Base-by-base conservation (phyloP, 2,888 invertebrate genomes). In the Drosophila aldrichi region DNA sequence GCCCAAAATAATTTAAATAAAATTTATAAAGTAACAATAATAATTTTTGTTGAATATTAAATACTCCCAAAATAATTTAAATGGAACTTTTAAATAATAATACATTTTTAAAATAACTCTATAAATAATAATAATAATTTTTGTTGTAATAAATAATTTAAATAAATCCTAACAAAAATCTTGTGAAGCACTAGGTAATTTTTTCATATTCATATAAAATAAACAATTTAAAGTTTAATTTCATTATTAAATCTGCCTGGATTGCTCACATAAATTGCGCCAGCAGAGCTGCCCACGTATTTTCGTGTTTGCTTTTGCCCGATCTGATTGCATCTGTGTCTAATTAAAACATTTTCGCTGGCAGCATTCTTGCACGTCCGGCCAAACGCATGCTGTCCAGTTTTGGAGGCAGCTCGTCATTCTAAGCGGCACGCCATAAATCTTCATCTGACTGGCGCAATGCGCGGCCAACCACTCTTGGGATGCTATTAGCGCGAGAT, bases 291-390 rank as follows among this genome's bases (percentile, higher is more conserved):
- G 32, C 9, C 9, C 22, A 14, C 10, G 14, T 34, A 40, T 18
- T 18, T 55, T 14, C 18, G 18, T 29, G n/a, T 40, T n/a, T n/a
- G 18, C 32, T 9, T 43, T 43, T 32, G 16, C 16, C 32, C 32
- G 14, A 22, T 40, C 38, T 10, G 6, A 41, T 60, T 43, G 62
- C 59, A 77, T 46, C 63, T 63, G 29, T 40, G 44, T 52, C 70
- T 89, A 89, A 84, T 84, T 89, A 84, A 84, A 89, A 82, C 89
- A 81, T 88, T 81, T 77, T 79, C 56, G 36, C 25, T 49, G 43
- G 48, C 73, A 89, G 48, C 73, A 85, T 85, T 89, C 73, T 85
- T 72, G 70, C 90, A 85, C 86, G 82, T 80, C 56, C 46, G 55
- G 46, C 12, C 71, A 49, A 58, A 68, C 82, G 80, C 77, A 76